Percentiles rank a stretch among this genome's conserved stretches.
These are phyloP conservation scores for Altica lythri DNA, from an alignment of 2,888 invertebrate species.

Conservation along the genomic window DNA sequence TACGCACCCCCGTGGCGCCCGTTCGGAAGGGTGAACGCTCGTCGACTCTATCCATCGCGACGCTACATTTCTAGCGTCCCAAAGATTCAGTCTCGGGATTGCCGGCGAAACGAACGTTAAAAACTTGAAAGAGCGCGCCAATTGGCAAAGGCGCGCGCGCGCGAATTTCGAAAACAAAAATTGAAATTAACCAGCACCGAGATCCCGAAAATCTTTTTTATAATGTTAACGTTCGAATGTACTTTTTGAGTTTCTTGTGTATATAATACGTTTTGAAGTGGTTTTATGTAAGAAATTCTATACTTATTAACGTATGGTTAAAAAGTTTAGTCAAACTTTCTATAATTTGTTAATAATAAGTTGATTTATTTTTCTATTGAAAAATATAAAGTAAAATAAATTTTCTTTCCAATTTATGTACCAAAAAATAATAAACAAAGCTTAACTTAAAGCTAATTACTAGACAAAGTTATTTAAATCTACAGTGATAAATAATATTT, in stretches of 20 bases:
- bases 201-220: constrained; percentile 32
- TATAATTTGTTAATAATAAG: no score
- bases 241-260: constrained; percentile 35
- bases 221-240: constrained; percentile 31
- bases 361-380: no score
- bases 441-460: no score
- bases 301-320: no score
- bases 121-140: constrained; percentile 20
- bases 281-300: constrained; percentile 39
- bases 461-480: no score
- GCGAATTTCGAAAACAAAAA: constrained; percentile 14
- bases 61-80: constrained; percentile 36
- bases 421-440: no score
- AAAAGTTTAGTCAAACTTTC: no score
- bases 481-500: no score
- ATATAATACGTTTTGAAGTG: constrained; percentile 39
- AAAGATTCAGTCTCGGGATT: constrained; percentile 45
- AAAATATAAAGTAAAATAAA: no score
- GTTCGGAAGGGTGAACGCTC: constrained; percentile 48
- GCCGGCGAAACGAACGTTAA: constrained; percentile 43
- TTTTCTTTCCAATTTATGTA: no score
- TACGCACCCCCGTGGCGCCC: constrained; percentile 49
- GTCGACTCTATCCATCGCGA: constrained; percentile 40
- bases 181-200: background rate
- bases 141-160: constrained; percentile 14